Conservation (phyloP, 2,888 invertebrate species). For the Spilarctia lutea region DNA sequence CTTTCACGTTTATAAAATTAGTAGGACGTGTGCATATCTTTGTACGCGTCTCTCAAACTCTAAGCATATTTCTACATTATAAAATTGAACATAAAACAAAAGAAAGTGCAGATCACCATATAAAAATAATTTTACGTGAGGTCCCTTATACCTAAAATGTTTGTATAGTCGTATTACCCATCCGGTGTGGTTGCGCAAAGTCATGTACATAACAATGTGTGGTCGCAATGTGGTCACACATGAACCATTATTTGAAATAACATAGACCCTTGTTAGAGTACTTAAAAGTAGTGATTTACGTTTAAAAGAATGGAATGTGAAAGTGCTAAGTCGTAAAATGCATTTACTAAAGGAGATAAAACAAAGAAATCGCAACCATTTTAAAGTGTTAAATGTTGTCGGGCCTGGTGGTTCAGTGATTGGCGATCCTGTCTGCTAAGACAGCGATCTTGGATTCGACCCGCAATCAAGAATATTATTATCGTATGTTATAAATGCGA, state of each 20-base stretch:
- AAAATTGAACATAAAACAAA: not conserved
- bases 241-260: conserved; percentile 21
- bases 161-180: conserved; percentile 28
- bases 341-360: not conserved
- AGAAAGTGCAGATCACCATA: not conserved
- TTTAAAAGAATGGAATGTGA: not conserved
- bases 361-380: not conserved
- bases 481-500: too few relatives aligned
- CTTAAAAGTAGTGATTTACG: not conserved
- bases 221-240: conserved; percentile 30
- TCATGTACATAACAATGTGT: conserved; percentile 18
- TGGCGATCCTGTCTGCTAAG: too few relatives aligned
- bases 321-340: not conserved
- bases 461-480: too few relatives aligned
- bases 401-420: too few relatives aligned
- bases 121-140: conserved; percentile 6
- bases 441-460: too few relatives aligned
- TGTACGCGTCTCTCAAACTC: not conserved
- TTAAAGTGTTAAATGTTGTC: not conserved
- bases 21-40: too few relatives aligned
- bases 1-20: too few relatives aligned
- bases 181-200: conserved; percentile 41
- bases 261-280: not conserved
- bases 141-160: conserved; percentile 39
- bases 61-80: not conserved